These are phyloP conservation scores for Hyppa rectilinea DNA, from an alignment of 2,888 invertebrate species.

Conservation along the genomic window DNA sequence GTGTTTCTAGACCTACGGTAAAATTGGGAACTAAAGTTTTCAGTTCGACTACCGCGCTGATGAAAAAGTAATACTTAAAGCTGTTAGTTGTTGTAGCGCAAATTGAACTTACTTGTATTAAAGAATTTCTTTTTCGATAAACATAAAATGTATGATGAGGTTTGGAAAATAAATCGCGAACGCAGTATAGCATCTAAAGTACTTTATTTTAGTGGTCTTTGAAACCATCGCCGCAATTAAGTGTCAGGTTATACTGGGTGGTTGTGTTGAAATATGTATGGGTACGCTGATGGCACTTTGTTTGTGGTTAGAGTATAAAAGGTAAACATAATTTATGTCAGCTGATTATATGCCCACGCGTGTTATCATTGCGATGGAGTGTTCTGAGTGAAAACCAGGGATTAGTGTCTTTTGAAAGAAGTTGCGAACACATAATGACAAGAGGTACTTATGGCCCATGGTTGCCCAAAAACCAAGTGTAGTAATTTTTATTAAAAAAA, in stretches of 20 bases:
- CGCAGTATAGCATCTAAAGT: not conserved
- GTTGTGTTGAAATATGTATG: constrained; percentile 48
- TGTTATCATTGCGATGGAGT: constrained; percentile 9
- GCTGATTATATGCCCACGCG: constrained; percentile 48
- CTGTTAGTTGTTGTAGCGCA: too few relatives aligned
- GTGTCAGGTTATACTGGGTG: constrained; percentile 6
- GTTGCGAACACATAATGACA: not conserved
- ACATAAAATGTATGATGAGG: too few relatives aligned
- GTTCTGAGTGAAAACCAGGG: constrained; percentile 1
- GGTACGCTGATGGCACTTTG: constrained; percentile 46
- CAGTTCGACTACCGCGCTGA: not conserved
- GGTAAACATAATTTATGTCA: constrained; percentile 36
- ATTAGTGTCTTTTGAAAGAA: constrained; percentile 6
- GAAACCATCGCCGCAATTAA: not conserved
- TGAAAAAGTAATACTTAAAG: not conserved
- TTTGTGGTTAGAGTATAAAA: constrained; percentile 42
- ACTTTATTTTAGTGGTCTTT: not conserved
- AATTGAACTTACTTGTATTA: not conserved
- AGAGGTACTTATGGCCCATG: not conserved
- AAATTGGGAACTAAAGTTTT: constrained; percentile 5
- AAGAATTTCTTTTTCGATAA: not conserved
- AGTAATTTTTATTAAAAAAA: too few relatives aligned
- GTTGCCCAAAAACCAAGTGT: too few relatives aligned
- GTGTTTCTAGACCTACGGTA: constrained; percentile 20
- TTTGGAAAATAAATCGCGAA: not conserved